These are phyloP conservation scores for Bubo scandiacus DNA, from an alignment of 2,113 vertebrate genomes.

Conservation along the genomic window DNA sequence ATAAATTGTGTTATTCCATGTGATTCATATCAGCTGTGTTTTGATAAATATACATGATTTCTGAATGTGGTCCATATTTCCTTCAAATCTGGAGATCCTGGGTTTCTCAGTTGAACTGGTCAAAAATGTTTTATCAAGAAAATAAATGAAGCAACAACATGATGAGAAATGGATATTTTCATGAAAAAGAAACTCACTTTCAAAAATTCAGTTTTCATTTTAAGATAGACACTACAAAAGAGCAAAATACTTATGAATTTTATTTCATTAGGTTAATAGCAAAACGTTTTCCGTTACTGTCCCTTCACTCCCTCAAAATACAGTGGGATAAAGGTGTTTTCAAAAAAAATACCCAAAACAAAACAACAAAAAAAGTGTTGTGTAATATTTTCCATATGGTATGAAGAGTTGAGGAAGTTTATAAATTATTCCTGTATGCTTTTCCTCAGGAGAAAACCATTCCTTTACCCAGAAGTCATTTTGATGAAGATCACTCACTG, in stretches of 20 bases:
- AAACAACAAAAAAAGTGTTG: neutral
- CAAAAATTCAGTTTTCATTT: neutral
- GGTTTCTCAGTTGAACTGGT: neutral
- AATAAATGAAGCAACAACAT: neutral
- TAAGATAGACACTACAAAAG: neutral
- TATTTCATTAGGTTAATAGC: neutral
- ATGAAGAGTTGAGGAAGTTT: neutral
- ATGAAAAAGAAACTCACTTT: neutral
- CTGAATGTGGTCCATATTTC: neutral
- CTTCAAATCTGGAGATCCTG: neutral
- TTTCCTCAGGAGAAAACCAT: neutral
- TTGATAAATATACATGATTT: neutral
- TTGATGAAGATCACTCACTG: neutral
- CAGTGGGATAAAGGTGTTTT: neutral
- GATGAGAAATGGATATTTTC: neutral
- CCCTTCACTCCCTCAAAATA: neutral
- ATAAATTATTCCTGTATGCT: neutral
- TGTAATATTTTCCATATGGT: neutral
- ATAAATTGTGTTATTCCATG: neutral
- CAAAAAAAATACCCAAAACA: fast-evolving
- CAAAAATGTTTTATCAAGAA: neutral
- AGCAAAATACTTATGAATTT: neutral
- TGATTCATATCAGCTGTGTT: neutral
- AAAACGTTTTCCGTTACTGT: neutral
- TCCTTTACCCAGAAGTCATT: neutral